Evolutionary conservation across 1,140 invertebrate genomes (phyloP).

Genomic region (Megalonaias nervosa): DNA sequence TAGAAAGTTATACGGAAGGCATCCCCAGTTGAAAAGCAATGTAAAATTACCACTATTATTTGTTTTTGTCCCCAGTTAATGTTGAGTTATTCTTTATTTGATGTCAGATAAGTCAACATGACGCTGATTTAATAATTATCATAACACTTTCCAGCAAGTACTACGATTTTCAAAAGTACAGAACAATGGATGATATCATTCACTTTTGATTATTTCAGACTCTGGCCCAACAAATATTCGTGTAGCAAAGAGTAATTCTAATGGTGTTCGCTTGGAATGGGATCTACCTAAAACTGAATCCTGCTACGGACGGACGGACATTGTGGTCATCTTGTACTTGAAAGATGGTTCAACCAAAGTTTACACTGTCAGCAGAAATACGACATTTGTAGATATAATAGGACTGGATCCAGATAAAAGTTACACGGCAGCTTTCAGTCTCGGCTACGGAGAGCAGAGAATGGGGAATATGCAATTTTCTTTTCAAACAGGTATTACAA

Average conservation of each 20-base stretch:
- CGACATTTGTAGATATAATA: conserved; percentile 2
- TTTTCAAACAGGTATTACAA: conserved; percentile 12
- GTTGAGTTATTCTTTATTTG: no score
- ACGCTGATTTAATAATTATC: no score
- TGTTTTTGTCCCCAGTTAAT: no score
- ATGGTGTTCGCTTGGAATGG: conserved; percentile 12
- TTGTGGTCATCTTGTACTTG: neutral
- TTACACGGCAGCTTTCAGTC: neutral
- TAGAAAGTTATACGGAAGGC: no score
- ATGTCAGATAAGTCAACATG: no score
- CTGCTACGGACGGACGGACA: conserved; percentile 12
- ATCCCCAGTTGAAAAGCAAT: no score
- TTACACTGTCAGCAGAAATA: neutral
- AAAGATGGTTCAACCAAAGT: neutral
- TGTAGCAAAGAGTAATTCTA: neutral
- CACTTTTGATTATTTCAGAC: neutral
- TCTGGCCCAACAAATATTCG: conserved; percentile 13
- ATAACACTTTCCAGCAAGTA: no score
- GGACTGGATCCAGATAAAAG: conserved; percentile 14
- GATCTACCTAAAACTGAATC: conserved; percentile 5
- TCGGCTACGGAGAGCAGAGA: neutral
- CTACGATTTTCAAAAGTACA: no score
- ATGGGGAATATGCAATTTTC: neutral
- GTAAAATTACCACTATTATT: no score
- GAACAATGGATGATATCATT: no score